These are phyloP conservation scores for Gallinago jamesoni DNA, from an alignment of 2,113 vertebrate genomes.

Conservation along the genomic window DNA sequence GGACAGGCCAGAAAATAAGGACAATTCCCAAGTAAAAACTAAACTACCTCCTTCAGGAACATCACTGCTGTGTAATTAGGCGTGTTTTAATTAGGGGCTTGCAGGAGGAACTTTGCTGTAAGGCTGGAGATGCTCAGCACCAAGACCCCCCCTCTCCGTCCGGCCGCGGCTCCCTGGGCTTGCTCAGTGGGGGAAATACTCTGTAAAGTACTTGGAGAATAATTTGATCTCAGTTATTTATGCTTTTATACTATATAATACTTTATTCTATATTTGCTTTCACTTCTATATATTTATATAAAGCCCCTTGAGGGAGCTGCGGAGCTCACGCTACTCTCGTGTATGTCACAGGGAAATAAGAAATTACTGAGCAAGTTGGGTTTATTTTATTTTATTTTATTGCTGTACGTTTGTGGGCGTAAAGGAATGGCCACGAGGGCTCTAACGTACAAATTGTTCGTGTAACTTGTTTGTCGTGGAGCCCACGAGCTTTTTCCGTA, in stretches of 20 bases:
- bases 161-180: accelerated
- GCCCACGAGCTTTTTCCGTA: not conserved
- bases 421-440: not conserved
- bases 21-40: not conserved
- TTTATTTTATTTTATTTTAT: not conserved
- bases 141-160: not conserved
- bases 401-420: not conserved
- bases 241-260: not conserved
- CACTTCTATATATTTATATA: not conserved
- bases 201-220: not conserved
- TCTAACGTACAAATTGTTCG: not conserved
- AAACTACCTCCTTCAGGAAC: not conserved
- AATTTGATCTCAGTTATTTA: not conserved
- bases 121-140: not conserved
- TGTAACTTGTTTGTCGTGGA: not conserved
- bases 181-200: not conserved
- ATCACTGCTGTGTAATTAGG: not conserved
- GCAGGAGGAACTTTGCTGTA: not conserved
- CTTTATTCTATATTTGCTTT: not conserved
- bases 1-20: not conserved
- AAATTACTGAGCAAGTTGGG: not conserved
- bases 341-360: not conserved
- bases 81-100: not conserved
- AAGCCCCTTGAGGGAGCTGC: slow-evolving; percentile 56
- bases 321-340: not conserved